Conservation (phyloP, 2,113 vertebrate species). For the Sigmodon hispidus region DNA sequence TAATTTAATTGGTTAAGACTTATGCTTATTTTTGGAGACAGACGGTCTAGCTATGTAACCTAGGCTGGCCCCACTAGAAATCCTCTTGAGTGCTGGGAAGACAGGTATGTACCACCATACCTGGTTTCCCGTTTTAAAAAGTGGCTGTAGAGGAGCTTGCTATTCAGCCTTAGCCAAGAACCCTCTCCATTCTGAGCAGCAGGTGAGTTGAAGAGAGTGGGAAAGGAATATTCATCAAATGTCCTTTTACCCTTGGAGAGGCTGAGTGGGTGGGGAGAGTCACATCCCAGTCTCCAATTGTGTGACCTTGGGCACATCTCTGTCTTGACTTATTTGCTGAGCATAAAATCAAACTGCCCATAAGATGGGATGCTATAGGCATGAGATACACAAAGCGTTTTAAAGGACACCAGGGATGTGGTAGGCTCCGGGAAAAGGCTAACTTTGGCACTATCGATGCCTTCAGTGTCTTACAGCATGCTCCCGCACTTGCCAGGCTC, state of each 20-base stretch:
- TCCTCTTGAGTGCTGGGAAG: neutral
- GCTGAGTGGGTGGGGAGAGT: neutral
- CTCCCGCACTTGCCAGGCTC: neutral
- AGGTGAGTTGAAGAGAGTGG: neutral
- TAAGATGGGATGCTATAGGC: neutral
- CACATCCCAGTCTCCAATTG: rapidly evolving
- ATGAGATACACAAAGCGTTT: rapidly evolving
- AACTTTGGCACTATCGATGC: no score
- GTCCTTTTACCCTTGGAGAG: rapidly evolving
- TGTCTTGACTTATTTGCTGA: neutral
- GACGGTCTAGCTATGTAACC: neutral
- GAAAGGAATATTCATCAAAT: no score
- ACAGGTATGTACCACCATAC: neutral
- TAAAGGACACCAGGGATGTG: rapidly evolving
- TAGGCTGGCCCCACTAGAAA: neutral
- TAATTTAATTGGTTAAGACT: neutral
- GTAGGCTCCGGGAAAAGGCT: neutral
- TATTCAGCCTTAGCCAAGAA: neutral
- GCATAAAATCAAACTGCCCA: rapidly evolving
- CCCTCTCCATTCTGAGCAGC: neutral
- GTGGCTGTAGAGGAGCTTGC: neutral
- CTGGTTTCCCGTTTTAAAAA: neutral
- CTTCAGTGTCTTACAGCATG: neutral
- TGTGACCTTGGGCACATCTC: rapidly evolving
- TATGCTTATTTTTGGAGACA: neutral